Evolutionary conservation across 2,113 vertebrate genomes (phyloP), one percentile per base, ranked within the genome.

Genomic region (Ptilorrhoa leucosticta): DNA sequence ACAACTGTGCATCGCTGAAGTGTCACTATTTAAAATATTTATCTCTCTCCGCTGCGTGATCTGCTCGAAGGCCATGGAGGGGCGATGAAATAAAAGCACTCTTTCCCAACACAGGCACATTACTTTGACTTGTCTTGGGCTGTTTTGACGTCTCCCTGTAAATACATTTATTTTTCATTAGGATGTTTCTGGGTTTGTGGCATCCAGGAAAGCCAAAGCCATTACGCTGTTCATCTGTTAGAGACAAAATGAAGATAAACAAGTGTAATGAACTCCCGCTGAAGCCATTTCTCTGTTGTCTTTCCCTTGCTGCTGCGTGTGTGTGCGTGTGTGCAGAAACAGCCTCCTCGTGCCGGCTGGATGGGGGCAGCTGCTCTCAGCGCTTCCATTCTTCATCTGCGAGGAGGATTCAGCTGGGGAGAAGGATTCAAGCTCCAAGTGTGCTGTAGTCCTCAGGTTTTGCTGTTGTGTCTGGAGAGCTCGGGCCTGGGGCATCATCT

Each of bases 81-180:
- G 96, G 96, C 6, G 60, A 96, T 95, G 97, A 97, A 98, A 97
- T 97, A 95, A 96, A 96, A 98, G 93, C 93, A 63, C 63, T 78
- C 24, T 20, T 91, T 96, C 86, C 56, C 69, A 84, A 33, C 30
- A 12, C 89, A 95, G 89, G 93, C 97, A 91, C 94, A 94, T 97
- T 98, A 96, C 97, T 98, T 95, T 95, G 95, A 94, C 97, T 97
- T 88, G 75, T 98, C 97, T 97, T 96, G 97, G 94, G 94, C 50
- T 89, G 97, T 97, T 97, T 92, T 97, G 98, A 97, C 54, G 24
- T 97, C 93, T 97, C 96, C 96, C 96, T 97, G 95, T 98, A 98
- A 98, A 98, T 97, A 97, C 96, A 97, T 98, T 98, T 98, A 97
- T 98, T 98, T 98, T 98, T 98, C 97, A 98, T 98, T 95, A 97